A percentile compares a stretch with the other conserved stretches of the same genome.
These are phyloP conservation scores for Erethizon dorsatum DNA, from an alignment of 2,797 vertebrate species.

Conservation along the genomic window DNA sequence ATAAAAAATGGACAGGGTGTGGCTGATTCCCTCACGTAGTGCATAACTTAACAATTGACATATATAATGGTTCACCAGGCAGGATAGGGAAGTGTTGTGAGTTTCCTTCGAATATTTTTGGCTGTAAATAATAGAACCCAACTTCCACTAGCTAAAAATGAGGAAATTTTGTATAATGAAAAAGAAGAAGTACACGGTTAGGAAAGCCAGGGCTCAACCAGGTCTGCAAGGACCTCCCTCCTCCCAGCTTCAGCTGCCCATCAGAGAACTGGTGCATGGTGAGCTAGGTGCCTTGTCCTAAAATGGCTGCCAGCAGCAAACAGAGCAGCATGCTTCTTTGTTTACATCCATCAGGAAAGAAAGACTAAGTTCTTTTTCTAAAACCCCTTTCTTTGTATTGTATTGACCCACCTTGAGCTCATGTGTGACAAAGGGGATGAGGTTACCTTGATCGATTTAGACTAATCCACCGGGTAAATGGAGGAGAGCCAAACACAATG, in stretches of 20 bases:
- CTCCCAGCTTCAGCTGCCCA: background rate
- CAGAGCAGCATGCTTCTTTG: background rate
- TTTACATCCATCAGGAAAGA: background rate
- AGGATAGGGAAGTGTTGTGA: background rate
- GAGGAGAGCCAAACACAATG: background rate
- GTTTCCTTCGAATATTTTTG: background rate
- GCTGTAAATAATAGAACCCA: background rate
- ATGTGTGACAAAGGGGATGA: background rate
- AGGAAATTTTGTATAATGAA: background rate
- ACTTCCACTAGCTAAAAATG: slow-evolving; percentile 8
- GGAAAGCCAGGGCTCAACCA: background rate
- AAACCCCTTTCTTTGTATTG: background rate
- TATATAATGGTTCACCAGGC: background rate
- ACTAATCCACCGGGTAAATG: background rate
- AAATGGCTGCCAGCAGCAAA: slow-evolving; percentile 11
- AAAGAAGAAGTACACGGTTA: background rate
- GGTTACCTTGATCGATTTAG: background rate
- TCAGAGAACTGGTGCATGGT: background rate
- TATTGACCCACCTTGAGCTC: background rate
- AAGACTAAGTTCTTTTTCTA: background rate
- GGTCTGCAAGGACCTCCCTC: too few relatives aligned
- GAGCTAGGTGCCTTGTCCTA: background rate
- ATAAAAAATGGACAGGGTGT: background rate
- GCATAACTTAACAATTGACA: background rate
- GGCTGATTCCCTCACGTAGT: background rate